A percentile compares a stretch with the other conserved stretches of the same genome.
Evolutionary conservation across 2,113 vertebrate genomes (phyloP).

Genomic region (Sciurus niger): DNA sequence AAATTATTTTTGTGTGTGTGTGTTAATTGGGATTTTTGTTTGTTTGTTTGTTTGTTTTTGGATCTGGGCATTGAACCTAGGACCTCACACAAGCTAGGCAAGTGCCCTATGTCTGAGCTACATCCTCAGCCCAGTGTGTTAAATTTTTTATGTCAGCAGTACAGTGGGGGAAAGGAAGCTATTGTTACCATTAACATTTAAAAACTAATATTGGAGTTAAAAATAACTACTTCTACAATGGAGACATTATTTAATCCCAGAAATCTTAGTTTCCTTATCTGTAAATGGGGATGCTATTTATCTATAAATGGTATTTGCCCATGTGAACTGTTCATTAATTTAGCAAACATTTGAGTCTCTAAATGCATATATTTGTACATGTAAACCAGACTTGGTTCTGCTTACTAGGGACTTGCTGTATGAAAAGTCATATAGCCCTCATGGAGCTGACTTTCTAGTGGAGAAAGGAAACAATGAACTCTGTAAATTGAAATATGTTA

Average conservation of each 20-base stretch:
- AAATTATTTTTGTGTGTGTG: neutral
- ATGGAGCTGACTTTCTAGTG: neutral
- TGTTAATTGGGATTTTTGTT: too few relatives aligned
- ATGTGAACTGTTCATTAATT: neutral
- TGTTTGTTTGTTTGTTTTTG: too few relatives aligned
- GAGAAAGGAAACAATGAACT: neutral
- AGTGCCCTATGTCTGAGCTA: too few relatives aligned
- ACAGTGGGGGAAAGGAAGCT: neutral
- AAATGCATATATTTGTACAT: neutral
- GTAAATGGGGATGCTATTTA: neutral
- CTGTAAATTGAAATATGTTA: neutral
- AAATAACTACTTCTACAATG: neutral
- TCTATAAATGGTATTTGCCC: neutral
- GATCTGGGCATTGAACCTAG: too few relatives aligned
- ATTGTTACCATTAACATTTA: neutral
- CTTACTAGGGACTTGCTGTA: neutral
- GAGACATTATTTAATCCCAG: slow-evolving; percentile 8
- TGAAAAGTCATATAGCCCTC: neutral
- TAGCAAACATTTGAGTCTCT: neutral
- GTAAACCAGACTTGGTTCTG: neutral
- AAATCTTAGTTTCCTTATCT: slow-evolving; percentile 42
- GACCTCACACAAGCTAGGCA: too few relatives aligned
- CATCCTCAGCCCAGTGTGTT: neutral
- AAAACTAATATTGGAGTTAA: slow-evolving; percentile 52
- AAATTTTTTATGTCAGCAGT: neutral